Evolutionary conservation across 1,140 invertebrate genomes (phyloP).

Genomic region (Drosophila tsacasi): DNA sequence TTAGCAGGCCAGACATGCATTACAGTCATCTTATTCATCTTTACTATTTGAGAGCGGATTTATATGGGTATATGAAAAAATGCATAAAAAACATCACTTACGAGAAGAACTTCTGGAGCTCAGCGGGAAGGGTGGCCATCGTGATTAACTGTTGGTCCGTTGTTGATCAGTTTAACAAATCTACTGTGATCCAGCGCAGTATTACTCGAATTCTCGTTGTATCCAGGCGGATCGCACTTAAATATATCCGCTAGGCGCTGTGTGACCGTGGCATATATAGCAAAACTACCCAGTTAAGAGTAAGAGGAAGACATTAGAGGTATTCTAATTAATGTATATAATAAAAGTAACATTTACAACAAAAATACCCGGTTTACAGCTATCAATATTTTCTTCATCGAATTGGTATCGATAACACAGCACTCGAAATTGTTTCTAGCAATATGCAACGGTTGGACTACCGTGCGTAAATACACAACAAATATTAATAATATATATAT

Average conservation of each 20-base stretch:
- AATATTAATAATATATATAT: too few relatives aligned
- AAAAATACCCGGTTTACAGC: too few relatives aligned
- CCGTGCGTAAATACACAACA: too few relatives aligned
- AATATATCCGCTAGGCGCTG: conserved; percentile 1
- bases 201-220: neutral
- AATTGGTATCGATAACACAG: too few relatives aligned
- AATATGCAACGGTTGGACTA: too few relatives aligned
- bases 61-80: neutral
- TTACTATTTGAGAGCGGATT: neutral
- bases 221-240: neutral
- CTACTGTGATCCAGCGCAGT: neutral
- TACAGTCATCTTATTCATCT: neutral
- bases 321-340: neutral
- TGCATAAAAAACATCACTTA: conserved; percentile 36
- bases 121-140: conserved; percentile 63
- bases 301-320: neutral
- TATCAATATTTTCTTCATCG: too few relatives aligned
- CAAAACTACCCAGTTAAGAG: neutral
- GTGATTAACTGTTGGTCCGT: neutral
- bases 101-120: conserved; percentile 66
- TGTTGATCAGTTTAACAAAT: neutral
- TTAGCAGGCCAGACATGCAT: neutral
- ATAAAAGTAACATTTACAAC: too few relatives aligned
- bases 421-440: too few relatives aligned
- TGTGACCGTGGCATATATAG: neutral